phyloP scores from a whole-genome alignment of 2,113 vertebrate genomes.

The Nibea coibor region DNA sequence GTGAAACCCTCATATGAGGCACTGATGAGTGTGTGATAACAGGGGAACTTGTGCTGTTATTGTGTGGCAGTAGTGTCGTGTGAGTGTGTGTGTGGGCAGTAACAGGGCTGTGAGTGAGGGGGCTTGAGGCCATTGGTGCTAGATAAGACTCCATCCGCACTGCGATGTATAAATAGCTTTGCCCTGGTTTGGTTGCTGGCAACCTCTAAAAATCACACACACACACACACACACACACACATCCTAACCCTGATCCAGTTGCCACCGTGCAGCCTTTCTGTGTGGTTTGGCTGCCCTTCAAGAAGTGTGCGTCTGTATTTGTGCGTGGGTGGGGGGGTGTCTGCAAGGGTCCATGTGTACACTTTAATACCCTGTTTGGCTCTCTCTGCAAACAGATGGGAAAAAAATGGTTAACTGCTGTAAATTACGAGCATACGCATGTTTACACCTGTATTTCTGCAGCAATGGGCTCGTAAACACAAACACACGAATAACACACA shows the following conservation, averaged over 20 bases:
- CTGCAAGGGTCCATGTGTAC: conserved; percentile 37
- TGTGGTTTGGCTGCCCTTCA: conserved; percentile 83
- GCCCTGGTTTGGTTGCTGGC: conserved; percentile 78
- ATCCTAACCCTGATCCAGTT: conserved; percentile 63
- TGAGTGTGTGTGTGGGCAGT: conserved; percentile 19
- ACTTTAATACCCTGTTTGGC: conserved; percentile 66
- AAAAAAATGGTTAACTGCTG: conserved; percentile 60
- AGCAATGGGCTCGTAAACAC: conserved; percentile 28
- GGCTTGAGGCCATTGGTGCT: conserved; percentile 54
- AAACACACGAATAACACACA: background rate
- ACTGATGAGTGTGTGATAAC: conserved; percentile 30
- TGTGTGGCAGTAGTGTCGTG: background rate
- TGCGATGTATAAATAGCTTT: conserved; percentile 77
- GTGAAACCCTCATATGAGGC: conserved; percentile 11
- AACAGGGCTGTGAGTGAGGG: conserved; percentile 14
- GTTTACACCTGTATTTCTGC: conserved; percentile 66
- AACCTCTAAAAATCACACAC: conserved; percentile 47
- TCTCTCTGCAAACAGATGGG: conserved; percentile 63
- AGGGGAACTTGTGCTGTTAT: conserved; percentile 17
- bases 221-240: conserved; percentile 30
- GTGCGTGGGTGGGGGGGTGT: conserved; percentile 29
- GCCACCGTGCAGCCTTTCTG: conserved; percentile 58
- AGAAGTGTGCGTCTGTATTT: conserved; percentile 59
- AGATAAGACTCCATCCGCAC: conserved; percentile 70
- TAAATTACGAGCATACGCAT: conserved; percentile 45